These are phyloP conservation scores for Ganaspis sp. DNA, from an alignment of 1,140 invertebrate species.

Conservation along the genomic window DNA sequence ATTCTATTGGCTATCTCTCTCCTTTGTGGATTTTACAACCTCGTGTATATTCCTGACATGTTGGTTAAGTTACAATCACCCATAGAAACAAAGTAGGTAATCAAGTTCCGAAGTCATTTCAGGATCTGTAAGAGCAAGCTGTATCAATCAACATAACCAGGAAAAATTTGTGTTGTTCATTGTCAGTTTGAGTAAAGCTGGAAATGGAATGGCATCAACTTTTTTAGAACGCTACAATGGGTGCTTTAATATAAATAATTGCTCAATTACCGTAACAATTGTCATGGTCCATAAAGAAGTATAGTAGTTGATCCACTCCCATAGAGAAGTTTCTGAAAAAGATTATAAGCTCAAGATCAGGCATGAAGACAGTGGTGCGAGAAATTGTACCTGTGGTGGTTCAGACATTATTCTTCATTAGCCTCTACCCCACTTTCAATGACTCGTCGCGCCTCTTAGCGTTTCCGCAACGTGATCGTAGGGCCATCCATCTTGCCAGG, in stretches of 20 bases:
- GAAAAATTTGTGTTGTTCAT: neutral
- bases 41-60: neutral
- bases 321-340: neutral
- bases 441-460: constrained; percentile 71
- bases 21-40: constrained; percentile 41
- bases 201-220: neutral
- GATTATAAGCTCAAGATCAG: neutral
- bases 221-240: neutral
- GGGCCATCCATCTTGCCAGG: constrained; percentile 66
- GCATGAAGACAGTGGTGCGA: constrained; percentile 41
- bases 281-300: neutral
- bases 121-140: neutral
- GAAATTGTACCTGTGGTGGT: constrained; percentile 41
- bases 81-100: constrained; percentile 23
- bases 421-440: constrained; percentile 66
- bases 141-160: neutral
- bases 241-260: too few relatives aligned
- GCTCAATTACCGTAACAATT: too few relatives aligned
- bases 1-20: constrained; percentile 40
- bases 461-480: constrained; percentile 61
- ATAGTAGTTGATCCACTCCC: neutral
- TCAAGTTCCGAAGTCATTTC: constrained; percentile 1
- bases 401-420: constrained; percentile 71
- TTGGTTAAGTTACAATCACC: constrained; percentile 6
- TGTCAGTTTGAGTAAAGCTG: too few relatives aligned